Percentiles rank a stretch among this genome's conserved stretches.
Conservation (phyloP, 2,797 vertebrate species). For the Thaleichthys pacificus region DNA sequence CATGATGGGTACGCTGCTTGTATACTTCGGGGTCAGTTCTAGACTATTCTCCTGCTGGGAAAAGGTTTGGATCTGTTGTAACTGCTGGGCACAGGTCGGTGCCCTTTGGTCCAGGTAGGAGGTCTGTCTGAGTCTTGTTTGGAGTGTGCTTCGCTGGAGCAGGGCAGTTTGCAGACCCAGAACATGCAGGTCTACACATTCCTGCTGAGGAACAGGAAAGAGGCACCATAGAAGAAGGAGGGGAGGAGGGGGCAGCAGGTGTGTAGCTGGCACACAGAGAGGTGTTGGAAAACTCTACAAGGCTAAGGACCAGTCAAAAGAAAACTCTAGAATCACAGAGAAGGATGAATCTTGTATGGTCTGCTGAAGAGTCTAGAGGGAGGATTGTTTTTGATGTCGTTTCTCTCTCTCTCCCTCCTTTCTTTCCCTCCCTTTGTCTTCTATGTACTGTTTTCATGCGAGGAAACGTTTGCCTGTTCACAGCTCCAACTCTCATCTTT, state of each 20-base stretch:
- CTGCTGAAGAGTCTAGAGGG: neutral
- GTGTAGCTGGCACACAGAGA: conserved; percentile 41
- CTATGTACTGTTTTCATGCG: conserved; percentile 21
- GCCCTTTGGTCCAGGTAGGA: conserved; percentile 32
- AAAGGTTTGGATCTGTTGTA: neutral
- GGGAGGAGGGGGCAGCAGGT: conserved; percentile 49
- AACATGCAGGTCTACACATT: conserved; percentile 71
- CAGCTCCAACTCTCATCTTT: conserved; percentile 29
- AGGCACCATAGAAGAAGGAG: conserved; percentile 23
- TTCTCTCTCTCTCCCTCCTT: neutral
- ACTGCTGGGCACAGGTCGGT: neutral
- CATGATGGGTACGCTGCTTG: neutral
- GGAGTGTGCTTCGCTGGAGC: conserved; percentile 37
- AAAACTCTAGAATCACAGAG: neutral
- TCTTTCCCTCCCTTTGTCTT: neutral
- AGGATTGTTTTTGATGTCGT: neutral
- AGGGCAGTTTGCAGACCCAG: conserved; percentile 34
- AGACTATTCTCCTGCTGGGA: neutral
- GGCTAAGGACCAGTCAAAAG: neutral
- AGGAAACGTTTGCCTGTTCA: conserved; percentile 40
- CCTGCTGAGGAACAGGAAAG: conserved; percentile 38
- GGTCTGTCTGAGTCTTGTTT: conserved; percentile 56
- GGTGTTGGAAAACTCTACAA: conserved; percentile 1
- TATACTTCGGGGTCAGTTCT: neutral
- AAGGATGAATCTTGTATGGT: neutral